These are phyloP conservation scores for Ophraella communa DNA, from an alignment of 2,888 invertebrate genomes.

Conservation along the genomic window DNA sequence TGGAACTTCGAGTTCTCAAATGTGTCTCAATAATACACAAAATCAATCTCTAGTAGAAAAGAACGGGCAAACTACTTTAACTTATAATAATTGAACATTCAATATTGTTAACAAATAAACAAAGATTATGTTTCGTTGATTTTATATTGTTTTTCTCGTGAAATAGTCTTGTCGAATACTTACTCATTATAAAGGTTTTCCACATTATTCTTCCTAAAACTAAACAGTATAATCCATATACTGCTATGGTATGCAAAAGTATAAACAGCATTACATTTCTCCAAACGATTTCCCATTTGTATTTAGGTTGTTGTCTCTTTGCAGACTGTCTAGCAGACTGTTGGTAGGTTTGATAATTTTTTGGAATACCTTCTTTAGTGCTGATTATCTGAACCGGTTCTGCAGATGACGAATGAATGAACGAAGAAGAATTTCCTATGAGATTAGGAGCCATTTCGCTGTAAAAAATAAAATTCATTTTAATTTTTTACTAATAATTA, in stretches of 20 bases:
- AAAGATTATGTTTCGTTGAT: too few relatives aligned
- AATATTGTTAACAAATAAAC: too few relatives aligned
- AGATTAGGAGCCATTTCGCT: slow-evolving; percentile 68
- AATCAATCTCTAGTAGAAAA: too few relatives aligned
- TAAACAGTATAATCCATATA: slow-evolving; percentile 70
- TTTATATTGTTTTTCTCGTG: too few relatives aligned
- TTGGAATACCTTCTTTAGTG: slow-evolving; percentile 29
- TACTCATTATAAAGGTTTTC: slow-evolving; percentile 65
- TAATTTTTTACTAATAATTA: too few relatives aligned
- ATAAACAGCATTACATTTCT: slow-evolving; percentile 77
- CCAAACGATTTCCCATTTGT: slow-evolving; percentile 77
- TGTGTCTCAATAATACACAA: too few relatives aligned
- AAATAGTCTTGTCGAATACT: too few relatives aligned
- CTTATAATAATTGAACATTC: too few relatives aligned
- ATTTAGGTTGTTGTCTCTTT: slow-evolving; percentile 28
- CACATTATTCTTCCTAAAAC: slow-evolving; percentile 54
- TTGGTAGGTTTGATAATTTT: slow-evolving; percentile 28
- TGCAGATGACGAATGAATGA: slow-evolving; percentile 57
- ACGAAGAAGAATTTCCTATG: slow-evolving; percentile 64
- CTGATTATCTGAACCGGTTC: slow-evolving; percentile 48
- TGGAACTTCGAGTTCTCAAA: too few relatives aligned
- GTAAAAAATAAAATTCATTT: slow-evolving; percentile 3
- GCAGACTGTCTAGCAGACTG: slow-evolving; percentile 18
- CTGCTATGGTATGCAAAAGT: slow-evolving; percentile 70
- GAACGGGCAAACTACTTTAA: too few relatives aligned